Conservation (phyloP, 2,113 vertebrate species). For the Neogobius melanostomus region DNA sequence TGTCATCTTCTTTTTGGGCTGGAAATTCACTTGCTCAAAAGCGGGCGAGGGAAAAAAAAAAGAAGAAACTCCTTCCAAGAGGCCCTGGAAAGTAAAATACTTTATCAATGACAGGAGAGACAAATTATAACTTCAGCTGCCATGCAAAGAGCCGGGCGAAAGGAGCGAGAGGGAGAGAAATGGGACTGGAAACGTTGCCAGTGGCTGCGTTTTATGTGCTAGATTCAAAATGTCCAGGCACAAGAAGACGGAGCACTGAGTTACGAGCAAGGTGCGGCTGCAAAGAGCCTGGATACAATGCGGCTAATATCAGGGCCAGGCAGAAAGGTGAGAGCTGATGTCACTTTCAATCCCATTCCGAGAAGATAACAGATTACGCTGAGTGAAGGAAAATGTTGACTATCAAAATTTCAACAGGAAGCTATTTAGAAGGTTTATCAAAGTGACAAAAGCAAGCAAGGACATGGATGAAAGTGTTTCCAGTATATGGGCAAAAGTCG, state of each 20-base stretch:
- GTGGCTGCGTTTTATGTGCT: constrained; percentile 1
- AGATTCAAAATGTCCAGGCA: constrained; percentile 2
- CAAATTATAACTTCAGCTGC: constrained; percentile 1
- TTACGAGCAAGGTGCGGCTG: neutral
- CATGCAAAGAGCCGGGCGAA: neutral
- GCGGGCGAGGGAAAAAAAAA: neutral
- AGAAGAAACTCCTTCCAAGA: neutral
- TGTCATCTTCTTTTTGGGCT: constrained; percentile 10
- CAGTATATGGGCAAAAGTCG: no score
- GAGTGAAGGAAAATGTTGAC: no score
- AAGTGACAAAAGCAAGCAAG: no score
- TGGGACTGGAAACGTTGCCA: constrained; percentile 1
- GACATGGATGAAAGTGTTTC: no score
- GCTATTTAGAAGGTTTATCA: no score
- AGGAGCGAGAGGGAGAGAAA: neutral
- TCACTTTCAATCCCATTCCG: no score
- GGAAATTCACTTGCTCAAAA: neutral
- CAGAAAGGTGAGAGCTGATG: neutral
- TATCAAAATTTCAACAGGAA: no score
- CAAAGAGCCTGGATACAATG: neutral
- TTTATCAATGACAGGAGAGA: constrained; percentile 11
- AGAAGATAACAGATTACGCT: neutral
- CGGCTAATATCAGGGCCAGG: neutral
- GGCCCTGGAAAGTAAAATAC: constrained; percentile 1
- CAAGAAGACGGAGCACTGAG: neutral